Evolutionary conservation across 2,888 invertebrate genomes (phyloP), one percentile per base, ranked within the genome.

Genomic region (Tipula lateralis): DNA sequence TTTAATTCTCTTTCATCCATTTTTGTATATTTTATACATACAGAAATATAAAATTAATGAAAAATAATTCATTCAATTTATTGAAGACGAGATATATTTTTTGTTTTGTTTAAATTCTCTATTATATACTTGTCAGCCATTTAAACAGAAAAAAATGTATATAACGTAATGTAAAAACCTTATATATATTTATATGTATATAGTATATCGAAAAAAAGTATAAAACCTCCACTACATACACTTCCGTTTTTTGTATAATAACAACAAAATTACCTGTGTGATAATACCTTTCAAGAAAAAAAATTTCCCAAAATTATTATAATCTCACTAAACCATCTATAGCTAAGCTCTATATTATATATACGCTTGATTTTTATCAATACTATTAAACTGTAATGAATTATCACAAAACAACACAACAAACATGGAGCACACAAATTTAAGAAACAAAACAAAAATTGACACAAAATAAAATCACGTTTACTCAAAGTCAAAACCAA

Each of bases 31-130:
- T 7, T 19, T 66, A 66, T 24, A 66, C 24, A 12, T 66, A 66
- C 7, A n/a, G 2, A 39, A 1, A 39, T 39, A 44, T 66, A 66
- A 7, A 24, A 66, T 66, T 24, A 66, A 66, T 66, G 66, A 66
- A 66, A 66, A 66, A 24, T 24, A 9, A 66, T 66, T 66, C 66
- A 66, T 66, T 66, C 66, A 66, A 66, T 66, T 66, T 66, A 66
- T 66, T 66, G 66, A 66, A 66, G 66, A 66, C 66, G 66, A 66
- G 66, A 66, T 66, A n/a, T n/a, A 24, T 66, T 66, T 66, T 66
- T 66, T 7, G 44, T 50, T 50, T 50, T 50, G 44, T 50, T 50
- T 50, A 50, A 50, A 50, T 50, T 50, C 44, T 50, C 44, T 50
- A 16, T 50, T 50, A 50, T 50, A 50, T 50, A 50, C 44, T 50